Base-by-base conservation (phyloP, 2,797 vertebrate species). In the Lithobates pipiens region DNA sequence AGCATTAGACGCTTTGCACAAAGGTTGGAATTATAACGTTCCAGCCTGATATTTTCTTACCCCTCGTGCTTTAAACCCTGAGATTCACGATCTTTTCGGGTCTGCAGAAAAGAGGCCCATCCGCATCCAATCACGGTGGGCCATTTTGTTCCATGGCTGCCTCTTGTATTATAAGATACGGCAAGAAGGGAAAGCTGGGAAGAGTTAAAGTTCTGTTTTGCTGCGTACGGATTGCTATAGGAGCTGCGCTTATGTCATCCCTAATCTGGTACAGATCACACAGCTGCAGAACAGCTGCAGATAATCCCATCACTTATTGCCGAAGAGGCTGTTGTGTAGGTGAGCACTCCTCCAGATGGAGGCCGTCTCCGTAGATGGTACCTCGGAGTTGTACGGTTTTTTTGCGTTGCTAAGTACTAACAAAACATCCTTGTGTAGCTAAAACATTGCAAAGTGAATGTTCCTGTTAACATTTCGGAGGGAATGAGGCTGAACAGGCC, bases 401-500 rank as follows among this genome's bases (percentile, higher is more conserved):
- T 32, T n/a, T 23, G 82, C 29, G 80, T 82, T 73, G 80, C 70
- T 88, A 87, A 90, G 88, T 89, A 90, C 86, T 88, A 82, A 76
- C 85, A 84, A 73, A 91, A 91, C 88, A 90, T 91, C 88, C 4
- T 25, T 36, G 70, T 70, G 77, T 80, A 29, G 50, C 15, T 80
- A 29, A 21, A 39, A 71, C n/a, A 84, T 23, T n/a, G 67, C 89
- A 90, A 88, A 89, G 91, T 85, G 88, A 29, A 86, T 82, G 82
- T 87, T 89, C 85, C 88, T 84, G 89, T 90, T 86, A 91, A 89
- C 88, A 84, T 92, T 92, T 91, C 88, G 90, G 86, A 90, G 91
- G 88, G 86, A 80, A 67, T 91, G 91, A 92, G 90, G 87, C 69
- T 85, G 10, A 91, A 91, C 91, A 92, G 91, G 83, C 82, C 32